Base-by-base conservation (phyloP, 2,797 vertebrate species). In the Amblyopsis hoosieri region DNA sequence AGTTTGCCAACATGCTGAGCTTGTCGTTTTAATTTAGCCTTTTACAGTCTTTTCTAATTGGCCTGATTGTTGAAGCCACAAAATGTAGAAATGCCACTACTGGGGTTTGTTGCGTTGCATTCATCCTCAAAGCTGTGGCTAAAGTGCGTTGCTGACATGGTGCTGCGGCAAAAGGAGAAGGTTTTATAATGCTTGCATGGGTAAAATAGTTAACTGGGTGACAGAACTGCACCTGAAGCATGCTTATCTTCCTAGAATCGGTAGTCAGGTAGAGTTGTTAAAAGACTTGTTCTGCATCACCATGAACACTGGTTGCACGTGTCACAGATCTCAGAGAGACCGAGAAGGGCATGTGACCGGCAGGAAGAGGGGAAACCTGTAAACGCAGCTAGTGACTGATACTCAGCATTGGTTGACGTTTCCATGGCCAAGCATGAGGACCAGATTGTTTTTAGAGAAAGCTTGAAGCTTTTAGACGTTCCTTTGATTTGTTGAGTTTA, bases 141-240 rank as follows among this genome's bases (percentile, higher is more conserved):
- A 76, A 85, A 87, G 89, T 88, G 91, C 86, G 77, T 77, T 83
- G 86, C 85, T 85, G 74, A 85, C 85, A 88, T 89, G 86, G 81
- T 73, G 80, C 82, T 67, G 70, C 71, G 87, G 88, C 85, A 78
- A 83, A 82, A 74, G 78, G 82, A 87, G 88, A 87, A 72, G 83
- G 90, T 90, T 90, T 89, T 92, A 89, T 93, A 92, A 91, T 82
- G 92, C 92, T 93, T 94, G 93, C 93, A 94, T 94, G 93, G 92
- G 90, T 92, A 89, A 92, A 90, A 89, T 94, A 94, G 90, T 91
- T 90, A 92, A 91, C 88, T 84, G 89, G 93, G 92, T 93, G 91
- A 84, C 82, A 74, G 80, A 91, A 86, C 71, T 80, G 83, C 90
- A 91, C 92, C 92, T 90, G 87, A 87, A 93, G 93, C 93, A 94